Evolutionary conservation across 1,140 invertebrate species (phyloP).

Genomic region (Leucophenga varia): DNA sequence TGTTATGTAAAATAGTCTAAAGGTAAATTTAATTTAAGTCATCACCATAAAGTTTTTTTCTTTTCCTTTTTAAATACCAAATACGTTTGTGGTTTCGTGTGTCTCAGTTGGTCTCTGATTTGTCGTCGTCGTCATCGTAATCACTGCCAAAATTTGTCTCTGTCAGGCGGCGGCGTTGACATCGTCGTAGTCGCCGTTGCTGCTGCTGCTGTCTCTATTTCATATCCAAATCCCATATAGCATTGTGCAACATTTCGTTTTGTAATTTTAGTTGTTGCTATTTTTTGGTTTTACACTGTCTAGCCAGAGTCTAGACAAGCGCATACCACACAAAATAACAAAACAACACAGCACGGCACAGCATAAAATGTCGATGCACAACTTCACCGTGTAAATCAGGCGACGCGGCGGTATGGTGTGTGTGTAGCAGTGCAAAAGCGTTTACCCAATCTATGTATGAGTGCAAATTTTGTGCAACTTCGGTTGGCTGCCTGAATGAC

Average conservation of each 20-base stretch:
- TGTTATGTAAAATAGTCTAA: no score
- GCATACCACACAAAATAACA: slow-evolving; percentile 47
- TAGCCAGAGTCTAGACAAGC: slow-evolving; percentile 54
- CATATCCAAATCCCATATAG: slow-evolving; percentile 20
- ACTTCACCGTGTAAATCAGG: slow-evolving; percentile 51
- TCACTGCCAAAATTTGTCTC: slow-evolving; percentile 42
- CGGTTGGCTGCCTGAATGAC: slow-evolving; percentile 8
- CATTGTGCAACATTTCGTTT: slow-evolving; percentile 45
- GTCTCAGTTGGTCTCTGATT: no score
- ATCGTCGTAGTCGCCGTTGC: slow-evolving; percentile 1
- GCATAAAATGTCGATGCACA: slow-evolving; percentile 39
- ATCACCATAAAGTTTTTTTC: no score
- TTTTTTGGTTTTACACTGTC: slow-evolving; percentile 53
- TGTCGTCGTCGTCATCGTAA: no score
- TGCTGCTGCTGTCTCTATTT: no score
- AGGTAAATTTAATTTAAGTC: no score
- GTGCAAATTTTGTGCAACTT: no score
- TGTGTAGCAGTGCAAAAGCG: no score
- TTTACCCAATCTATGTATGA: no score
- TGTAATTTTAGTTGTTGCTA: slow-evolving; percentile 21
- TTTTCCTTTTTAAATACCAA: no score
- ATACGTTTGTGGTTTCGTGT: no score
- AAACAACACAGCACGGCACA: slow-evolving; percentile 20
- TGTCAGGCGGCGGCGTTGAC: slow-evolving; percentile 18
- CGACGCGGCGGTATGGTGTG: no score